Evolutionary conservation across 2,797 vertebrate genomes (phyloP), one percentile per base, ranked within the genome.

Genomic region (Orestias chungarensis): DNA sequence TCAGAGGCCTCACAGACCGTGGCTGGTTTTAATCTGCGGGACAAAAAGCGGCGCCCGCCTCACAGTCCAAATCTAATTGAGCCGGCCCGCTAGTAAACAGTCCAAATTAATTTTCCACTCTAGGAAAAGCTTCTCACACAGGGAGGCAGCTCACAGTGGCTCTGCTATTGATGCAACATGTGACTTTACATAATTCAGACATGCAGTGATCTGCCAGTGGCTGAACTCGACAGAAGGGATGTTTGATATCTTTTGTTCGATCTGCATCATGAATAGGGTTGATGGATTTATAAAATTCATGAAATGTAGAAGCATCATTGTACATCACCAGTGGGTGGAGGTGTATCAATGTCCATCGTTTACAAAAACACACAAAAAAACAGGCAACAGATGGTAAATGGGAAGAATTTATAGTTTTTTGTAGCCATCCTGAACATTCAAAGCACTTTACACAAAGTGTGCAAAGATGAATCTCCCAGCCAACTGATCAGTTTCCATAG

Each of bases 41-140:
- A 88, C 85, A 90, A 91, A 84, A 68, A 78, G 57, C 70, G 50
- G 68, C 11, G 66, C 31, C 75, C 64, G 0, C 15, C 2, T 2
- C 54, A 82, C 83, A 73, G n/a, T 84, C 86, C 76, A 82, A 90
- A 88, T 89, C 86, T 87, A 92, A 92, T 91, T 89, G 86, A 87
- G 80, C 78, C 87, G 85, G 82, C 81, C 85, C 74, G 66, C 86
- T 89, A 86, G 83, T 89, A 82, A 81, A 71, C 20, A 20, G 90
- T 89, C 90, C 70, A 89, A 87, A 86, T 82, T 81, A 9, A 85
- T 85, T 92, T 82, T 76, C 76, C 75, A 66, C 70, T 79, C 11
- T 15, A 75, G 52, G 42, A 66, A 77, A 83, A 66, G 66, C 70
- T 44, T 75, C 52, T 76, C 68, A 33, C 75, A 80, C 62, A 14